Conservation (phyloP, 2,888 invertebrate species). For the Pyrochroa serraticornis region DNA sequence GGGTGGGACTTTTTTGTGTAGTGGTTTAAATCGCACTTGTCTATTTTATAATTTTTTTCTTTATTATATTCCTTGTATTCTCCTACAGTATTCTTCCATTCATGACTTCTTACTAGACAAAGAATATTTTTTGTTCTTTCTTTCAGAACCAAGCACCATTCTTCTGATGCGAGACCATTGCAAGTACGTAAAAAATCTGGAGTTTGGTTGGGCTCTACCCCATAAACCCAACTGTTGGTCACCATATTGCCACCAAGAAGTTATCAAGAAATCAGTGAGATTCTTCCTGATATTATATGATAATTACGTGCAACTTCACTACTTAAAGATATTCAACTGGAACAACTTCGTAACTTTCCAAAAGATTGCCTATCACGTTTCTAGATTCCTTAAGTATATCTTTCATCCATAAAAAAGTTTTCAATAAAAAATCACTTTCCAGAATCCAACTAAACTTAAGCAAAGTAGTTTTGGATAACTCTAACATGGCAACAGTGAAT, state of each 20-base stretch:
- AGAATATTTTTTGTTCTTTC: too few species aligned
- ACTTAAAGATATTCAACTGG: constrained; percentile 60
- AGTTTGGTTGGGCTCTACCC: constrained; percentile 60
- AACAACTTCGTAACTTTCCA: constrained; percentile 56
- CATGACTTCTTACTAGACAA: too few species aligned
- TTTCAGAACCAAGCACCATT: constrained; percentile 48
- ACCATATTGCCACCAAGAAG: constrained; percentile 53
- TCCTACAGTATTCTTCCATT: too few species aligned
- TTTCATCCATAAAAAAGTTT: background rate
- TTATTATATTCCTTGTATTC: too few species aligned
- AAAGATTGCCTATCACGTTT: constrained; percentile 51
- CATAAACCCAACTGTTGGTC: constrained; percentile 52
- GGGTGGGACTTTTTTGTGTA: too few species aligned
- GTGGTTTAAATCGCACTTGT: too few species aligned
- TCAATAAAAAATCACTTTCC: constrained; percentile 18
- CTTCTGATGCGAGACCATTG: constrained; percentile 53
- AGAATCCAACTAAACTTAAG: constrained; percentile 57
- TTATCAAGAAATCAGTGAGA: constrained; percentile 53
- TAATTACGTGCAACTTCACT: constrained; percentile 53
- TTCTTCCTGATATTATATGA: constrained; percentile 49
- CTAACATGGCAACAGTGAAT: constrained; percentile 57
- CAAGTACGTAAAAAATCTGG: constrained; percentile 57
- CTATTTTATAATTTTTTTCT: too few species aligned
- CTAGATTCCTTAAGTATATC: constrained; percentile 49
- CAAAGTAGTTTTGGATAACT: constrained; percentile 56